These are phyloP conservation scores for Calameuta idolon DNA, from an alignment of 2,888 invertebrate species.

Conservation along the genomic window DNA sequence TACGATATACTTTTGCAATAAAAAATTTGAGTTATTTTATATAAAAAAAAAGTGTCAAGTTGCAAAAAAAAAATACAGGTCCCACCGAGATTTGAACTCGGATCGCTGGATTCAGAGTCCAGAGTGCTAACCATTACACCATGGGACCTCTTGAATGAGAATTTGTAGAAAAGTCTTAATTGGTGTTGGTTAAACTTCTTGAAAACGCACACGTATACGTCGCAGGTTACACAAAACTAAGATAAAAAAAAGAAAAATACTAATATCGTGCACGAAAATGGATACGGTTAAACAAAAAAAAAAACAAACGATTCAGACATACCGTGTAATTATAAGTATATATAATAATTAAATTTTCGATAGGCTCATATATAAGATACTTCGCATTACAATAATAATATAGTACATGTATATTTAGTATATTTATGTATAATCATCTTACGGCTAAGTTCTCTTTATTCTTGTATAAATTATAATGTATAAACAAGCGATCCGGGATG, in stretches of 20 bases:
- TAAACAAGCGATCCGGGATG: constrained; percentile 49
- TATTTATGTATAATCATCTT: constrained; percentile 8
- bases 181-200: neutral
- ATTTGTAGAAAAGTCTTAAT: neutral
- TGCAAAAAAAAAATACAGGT: constrained; percentile 15
- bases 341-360: constrained; percentile 43
- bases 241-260: no score
- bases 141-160: constrained; percentile 12
- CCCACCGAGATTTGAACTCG: constrained; percentile 29
- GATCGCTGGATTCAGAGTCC: constrained; percentile 30
- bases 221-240: no score
- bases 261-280: neutral
- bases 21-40: neutral
- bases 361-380: constrained; percentile 42
- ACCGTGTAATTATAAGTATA: constrained; percentile 11
- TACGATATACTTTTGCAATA: neutral
- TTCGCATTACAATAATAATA: constrained; percentile 38
- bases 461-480: constrained; percentile 50
- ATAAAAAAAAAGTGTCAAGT: no score
- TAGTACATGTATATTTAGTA: constrained; percentile 17
- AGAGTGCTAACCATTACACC: constrained; percentile 29
- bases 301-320: neutral
- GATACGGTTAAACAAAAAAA: neutral
- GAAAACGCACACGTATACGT: neutral
- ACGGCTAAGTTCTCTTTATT: constrained; percentile 17